Percentiles rank a stretch among this genome's conserved stretches.
Evolutionary conservation across 2,888 invertebrate genomes (phyloP).

Genomic region (Polyommatus icarus): DNA sequence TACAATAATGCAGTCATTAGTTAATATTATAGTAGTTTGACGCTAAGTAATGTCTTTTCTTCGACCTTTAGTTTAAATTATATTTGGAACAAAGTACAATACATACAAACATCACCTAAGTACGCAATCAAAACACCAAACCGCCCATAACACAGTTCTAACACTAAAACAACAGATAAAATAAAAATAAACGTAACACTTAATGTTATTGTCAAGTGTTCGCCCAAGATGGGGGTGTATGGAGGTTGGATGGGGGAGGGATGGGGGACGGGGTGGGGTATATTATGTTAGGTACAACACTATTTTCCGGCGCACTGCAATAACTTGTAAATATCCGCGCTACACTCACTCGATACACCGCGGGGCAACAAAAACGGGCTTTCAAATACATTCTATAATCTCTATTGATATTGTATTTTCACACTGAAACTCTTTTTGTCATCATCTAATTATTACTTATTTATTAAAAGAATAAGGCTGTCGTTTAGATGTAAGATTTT

Average conservation of each 20-base stretch:
- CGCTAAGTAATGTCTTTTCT: not conserved
- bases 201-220: conserved; percentile 29
- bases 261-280: conserved; percentile 15
- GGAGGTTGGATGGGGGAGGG: not conserved
- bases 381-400: no score
- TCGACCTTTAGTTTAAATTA: not conserved
- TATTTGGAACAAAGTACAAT: not conserved
- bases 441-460: no score
- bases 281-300: conserved; percentile 34
- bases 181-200: conserved; percentile 29
- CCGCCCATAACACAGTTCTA: conserved; percentile 20
- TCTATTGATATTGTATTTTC: no score
- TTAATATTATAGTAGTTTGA: not conserved
- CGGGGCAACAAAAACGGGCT: conserved; percentile 29
- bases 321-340: conserved; percentile 48
- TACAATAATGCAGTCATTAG: no score
- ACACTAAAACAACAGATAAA: conserved; percentile 23
- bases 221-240: not conserved
- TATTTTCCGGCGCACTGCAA: conserved; percentile 38
- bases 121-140: conserved; percentile 22
- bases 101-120: not conserved
- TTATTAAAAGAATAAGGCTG: no score
- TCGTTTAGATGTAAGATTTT: no score
- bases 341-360: conserved; percentile 37
- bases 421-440: no score